phyloP scores from a whole-genome alignment of 2,797 vertebrate species.

The Pipistrellus nathusii region DNA sequence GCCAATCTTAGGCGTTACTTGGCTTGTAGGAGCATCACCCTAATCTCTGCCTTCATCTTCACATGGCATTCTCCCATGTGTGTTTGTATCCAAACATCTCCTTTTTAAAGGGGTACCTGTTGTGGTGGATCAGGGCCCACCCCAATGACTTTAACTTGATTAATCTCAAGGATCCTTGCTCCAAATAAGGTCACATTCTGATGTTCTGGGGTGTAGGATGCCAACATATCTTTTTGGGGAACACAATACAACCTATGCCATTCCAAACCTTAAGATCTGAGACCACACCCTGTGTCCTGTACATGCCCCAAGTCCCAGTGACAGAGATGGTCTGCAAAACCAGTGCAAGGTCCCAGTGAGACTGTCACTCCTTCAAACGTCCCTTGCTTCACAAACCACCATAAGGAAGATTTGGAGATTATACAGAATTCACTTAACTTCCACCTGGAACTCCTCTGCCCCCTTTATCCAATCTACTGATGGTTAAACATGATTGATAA shows the following conservation, averaged over 20 bases:
- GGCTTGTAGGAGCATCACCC: background rate
- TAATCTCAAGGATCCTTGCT: background rate
- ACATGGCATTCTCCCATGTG: background rate
- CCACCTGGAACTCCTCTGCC: background rate
- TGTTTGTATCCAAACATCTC: background rate
- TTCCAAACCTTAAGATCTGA: background rate
- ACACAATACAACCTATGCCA: background rate
- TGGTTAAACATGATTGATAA: constrained; percentile 5
- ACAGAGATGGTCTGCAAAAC: background rate
- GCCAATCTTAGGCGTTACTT: background rate
- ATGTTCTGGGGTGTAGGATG: background rate
- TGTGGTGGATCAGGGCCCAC: background rate
- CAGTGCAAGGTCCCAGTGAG: no score
- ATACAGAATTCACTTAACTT: background rate
- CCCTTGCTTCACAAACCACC: background rate
- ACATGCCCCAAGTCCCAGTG: background rate
- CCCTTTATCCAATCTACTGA: background rate
- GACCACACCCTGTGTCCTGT: background rate
- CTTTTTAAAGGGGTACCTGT: background rate
- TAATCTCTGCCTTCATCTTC: background rate
- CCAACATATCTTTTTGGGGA: background rate
- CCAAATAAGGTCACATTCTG: background rate
- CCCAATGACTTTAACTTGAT: constrained; percentile 3
- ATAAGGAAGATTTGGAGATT: background rate
- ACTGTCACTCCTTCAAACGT: background rate